Evolutionary conservation across 2,797 vertebrate genomes (phyloP), one percentile per base, ranked within the genome.

Genomic region (Parotocinclus haroldoi): DNA sequence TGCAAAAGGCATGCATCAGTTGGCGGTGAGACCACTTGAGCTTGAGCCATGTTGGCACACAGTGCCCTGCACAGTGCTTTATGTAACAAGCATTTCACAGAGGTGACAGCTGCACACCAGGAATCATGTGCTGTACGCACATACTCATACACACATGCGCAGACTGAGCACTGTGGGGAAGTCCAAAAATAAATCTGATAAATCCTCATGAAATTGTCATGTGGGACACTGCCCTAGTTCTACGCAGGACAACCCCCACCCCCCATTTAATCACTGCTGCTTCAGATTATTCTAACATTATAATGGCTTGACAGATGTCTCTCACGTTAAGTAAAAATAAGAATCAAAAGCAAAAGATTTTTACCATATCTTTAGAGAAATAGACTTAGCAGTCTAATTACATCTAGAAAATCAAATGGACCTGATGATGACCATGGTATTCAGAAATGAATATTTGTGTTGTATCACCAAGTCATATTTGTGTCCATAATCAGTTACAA

Each of bases 171-270:
- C 36, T 51, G 60, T 52, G 19, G 56, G 63, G 66, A 81, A 76
- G 67, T 69, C 72, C 77, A 69, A 10, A 82, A 85, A 85, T 87
- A 84, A 82, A 80, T 77, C 71, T 65, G 58, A 67, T 85, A 83
- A 77, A 81, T 81, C 78, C 76, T 77, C 55, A 13, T 70, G 82
- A 85, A 66, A 48, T 67, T 78, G 66, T 63, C 66, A 64, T 76
- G 56, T 78, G 56, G 17, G 67, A 9, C 66, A 66, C 76, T 77
- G 81, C 51, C 76, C 76, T 74, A 81, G 81, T 81, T 85, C 74
- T 78, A 59, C 66, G 61, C 44, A 17, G 38, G n/a, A 7, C 3
- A 6, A 39, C 9, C 27, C 7, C 19, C 9, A 7, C 36, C 17
- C 16, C 18, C 13, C 8, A 53, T 27, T 2, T 27, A 27, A 27